Base-by-base conservation (phyloP, 2,797 vertebrate species). In the Valencia hispanica region DNA sequence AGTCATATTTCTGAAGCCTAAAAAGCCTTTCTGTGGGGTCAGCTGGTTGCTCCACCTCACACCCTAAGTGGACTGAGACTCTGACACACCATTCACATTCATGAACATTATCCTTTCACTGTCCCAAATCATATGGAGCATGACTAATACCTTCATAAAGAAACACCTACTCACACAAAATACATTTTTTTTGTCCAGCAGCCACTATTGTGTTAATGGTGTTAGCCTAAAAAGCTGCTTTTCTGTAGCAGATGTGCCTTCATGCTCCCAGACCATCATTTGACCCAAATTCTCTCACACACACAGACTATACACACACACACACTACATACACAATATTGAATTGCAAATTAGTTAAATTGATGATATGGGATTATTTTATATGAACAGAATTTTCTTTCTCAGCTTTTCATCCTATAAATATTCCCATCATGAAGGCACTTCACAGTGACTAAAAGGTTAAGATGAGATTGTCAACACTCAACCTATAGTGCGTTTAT, bases 81-180 rank as follows among this genome's bases (percentile, higher is more conserved):
- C 85, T 88, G 84, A 88, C 88, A 90, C 91, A 82, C 88, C 70
- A 77, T 47, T 51, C 78, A 73, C 73, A 81, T 66, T 68, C 41
- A 77, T 25, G 72, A 63, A 53, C 63, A 73, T 55, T 78, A 79
- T 53, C 73, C 85, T 82, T 87, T 88, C 75, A 90, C 83, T 84
- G 82, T 86, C 85, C 80, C 76, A 83, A 85, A 86, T 88, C 92
- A 94, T 92, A 90, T 94, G 93, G 93, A 92, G 93, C 93, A 91
- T 93, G 86, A 92, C 88, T 94, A 94, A 94, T 93, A 75, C 78
- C 86, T 91, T 87, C 84, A 93, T 92, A 93, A 93, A 93, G 91
- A 85, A 85, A 87, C 88, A 87, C 86, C 88, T 70, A 74, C 82
- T 88, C 86, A 86, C 86, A 82, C 84, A 86, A 78, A 79, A 86